Evolutionary conservation across 2,888 invertebrate species (phyloP).

Genomic region (Hirtodrosophila trivittata): DNA sequence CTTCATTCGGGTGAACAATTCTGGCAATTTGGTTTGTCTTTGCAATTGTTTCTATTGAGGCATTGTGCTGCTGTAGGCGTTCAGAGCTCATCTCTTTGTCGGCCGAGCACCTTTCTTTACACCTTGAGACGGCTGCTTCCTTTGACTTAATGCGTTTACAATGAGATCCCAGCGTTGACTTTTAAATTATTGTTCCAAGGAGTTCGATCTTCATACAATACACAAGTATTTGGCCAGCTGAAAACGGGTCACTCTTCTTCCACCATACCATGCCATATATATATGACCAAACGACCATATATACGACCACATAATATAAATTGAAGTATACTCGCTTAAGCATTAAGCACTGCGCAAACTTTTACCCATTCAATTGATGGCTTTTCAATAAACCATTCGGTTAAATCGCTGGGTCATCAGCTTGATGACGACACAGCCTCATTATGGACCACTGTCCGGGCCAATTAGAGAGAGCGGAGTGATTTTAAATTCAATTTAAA

Average conservation of each 20-base stretch:
- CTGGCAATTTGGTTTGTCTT: constrained; percentile 37
- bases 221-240: constrained; percentile 39
- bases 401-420: constrained; percentile 56
- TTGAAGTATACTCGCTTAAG: not conserved
- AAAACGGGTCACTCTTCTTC: constrained; percentile 34
- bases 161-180: constrained; percentile 61
- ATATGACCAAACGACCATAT: too few species aligned
- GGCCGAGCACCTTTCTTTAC: constrained; percentile 59
- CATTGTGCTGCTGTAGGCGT: constrained; percentile 69
- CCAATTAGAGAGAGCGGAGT: constrained; percentile 64
- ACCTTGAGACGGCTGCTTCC: constrained; percentile 54
- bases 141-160: constrained; percentile 60
- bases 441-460: constrained; percentile 48
- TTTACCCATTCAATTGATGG: constrained; percentile 60
- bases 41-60: constrained; percentile 69
- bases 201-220: constrained; percentile 27
- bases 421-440: constrained; percentile 44
- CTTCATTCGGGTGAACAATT: constrained; percentile 34
- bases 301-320: not conserved
- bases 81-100: constrained; percentile 62
- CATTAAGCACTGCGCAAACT: constrained; percentile 57
- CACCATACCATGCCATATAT: too few species aligned
- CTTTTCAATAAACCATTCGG: constrained; percentile 66
- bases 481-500: constrained; percentile 75
- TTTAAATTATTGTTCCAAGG: constrained; percentile 54